Conservation (phyloP, 2,888 invertebrate species). For the Octodonta nipae region DNA sequence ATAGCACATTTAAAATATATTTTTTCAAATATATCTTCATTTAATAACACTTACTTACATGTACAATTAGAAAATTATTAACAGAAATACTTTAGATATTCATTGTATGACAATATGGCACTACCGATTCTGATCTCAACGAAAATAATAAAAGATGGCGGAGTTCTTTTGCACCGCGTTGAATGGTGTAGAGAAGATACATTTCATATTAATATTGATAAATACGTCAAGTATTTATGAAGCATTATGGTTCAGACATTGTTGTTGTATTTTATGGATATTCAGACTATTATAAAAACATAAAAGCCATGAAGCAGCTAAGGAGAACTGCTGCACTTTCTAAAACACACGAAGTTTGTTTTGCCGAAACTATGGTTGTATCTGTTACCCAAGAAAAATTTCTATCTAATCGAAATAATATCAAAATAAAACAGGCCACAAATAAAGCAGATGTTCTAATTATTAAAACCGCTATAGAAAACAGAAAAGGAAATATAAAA, state of each 20-base stretch:
- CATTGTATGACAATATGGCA: slow-evolving; percentile 2
- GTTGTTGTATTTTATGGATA: no score
- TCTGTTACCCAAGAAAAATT: slow-evolving; percentile 3
- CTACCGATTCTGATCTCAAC: neutral
- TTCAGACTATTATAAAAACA: neutral
- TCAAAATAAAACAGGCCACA: neutral
- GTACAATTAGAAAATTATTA: neutral
- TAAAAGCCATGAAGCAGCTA: slow-evolving; percentile 3
- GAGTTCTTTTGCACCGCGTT: neutral
- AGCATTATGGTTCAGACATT: no score
- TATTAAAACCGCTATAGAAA: slow-evolving; percentile 3
- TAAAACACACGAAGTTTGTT: slow-evolving; percentile 2
- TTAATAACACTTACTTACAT: no score
- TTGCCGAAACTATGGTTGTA: slow-evolving; percentile 3
- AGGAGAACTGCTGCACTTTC: slow-evolving; percentile 1
- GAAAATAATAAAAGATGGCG: slow-evolving; percentile 2
- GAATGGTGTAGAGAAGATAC: slow-evolving; percentile 1
- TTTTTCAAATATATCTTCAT: no score
- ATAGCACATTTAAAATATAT: no score
- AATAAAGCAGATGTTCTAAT: slow-evolving; percentile 1
- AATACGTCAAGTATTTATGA: no score
- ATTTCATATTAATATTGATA: neutral
- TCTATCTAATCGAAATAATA: slow-evolving; percentile 2
- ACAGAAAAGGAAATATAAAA: no score
- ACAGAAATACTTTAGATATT: no score